Evolutionary conservation across 35 echinoderm and acorn worm species (phyloP).

Genomic region (Amphiura filiformis): DNA sequence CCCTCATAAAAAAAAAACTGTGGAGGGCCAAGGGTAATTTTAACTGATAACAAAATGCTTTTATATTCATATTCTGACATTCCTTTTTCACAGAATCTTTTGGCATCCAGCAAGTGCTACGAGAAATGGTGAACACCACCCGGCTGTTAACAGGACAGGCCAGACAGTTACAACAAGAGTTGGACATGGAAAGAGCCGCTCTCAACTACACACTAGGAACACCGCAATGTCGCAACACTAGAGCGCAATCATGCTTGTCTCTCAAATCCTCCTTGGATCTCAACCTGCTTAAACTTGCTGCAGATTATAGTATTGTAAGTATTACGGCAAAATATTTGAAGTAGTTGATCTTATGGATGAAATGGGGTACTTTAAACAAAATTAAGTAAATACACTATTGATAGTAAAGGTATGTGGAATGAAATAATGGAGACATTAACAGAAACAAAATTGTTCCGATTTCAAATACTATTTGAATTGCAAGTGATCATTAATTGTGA

Average conservation of each 20-base stretch:
- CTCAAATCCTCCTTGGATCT: neutral
- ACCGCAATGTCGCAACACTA: neutral
- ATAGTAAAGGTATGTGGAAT: too few relatives aligned
- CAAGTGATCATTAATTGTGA: too few relatives aligned
- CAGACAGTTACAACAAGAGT: neutral
- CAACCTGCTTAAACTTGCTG: neutral
- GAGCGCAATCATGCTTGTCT: neutral
- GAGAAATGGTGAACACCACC: neutral
- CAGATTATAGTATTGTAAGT: slow-evolving; percentile 27
- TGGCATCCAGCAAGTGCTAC: neutral
- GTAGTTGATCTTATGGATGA: neutral
- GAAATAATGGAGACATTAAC: too few relatives aligned
- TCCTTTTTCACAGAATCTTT: neutral
- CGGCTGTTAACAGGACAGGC: neutral
- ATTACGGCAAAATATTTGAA: neutral
- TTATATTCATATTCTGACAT: too few relatives aligned
- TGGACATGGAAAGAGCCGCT: neutral
- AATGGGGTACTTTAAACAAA: neutral
- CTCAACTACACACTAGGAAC: slow-evolving; percentile 11
- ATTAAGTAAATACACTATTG: too few relatives aligned
- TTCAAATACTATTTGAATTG: too few relatives aligned
- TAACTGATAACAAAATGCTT: too few relatives aligned
- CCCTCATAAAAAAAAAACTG: too few relatives aligned
- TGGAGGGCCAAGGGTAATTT: too few relatives aligned
- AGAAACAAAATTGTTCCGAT: too few relatives aligned